Conservation (phyloP, 1,140 invertebrate species). For the Myzus persicae region DNA sequence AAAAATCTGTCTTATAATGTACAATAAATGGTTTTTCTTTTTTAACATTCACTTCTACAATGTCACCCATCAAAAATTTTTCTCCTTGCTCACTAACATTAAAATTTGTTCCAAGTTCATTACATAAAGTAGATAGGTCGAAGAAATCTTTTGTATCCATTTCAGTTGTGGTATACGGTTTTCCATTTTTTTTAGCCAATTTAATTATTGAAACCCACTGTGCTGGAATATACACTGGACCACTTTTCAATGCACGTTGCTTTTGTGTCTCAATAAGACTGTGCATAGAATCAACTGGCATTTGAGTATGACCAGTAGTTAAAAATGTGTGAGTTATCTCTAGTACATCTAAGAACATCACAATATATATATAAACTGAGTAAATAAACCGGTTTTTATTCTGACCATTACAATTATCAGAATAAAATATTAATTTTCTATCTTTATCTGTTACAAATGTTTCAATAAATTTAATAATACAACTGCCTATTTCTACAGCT, state of each 20-base stretch:
- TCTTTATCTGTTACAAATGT: constrained; percentile 10
- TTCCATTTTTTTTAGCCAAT: neutral
- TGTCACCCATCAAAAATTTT: neutral
- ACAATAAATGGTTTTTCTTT: neutral
- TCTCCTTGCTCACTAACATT: neutral
- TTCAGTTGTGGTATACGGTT: neutral
- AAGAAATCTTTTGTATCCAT: constrained; percentile 8
- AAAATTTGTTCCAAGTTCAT: neutral
- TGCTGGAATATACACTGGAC: too few species aligned
- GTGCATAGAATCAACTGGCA: too few species aligned
- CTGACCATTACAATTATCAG: constrained; percentile 22
- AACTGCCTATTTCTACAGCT: constrained; percentile 16
- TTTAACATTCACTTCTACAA: neutral
- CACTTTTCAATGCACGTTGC: too few species aligned
- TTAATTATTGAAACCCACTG: neutral
- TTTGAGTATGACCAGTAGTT: too few species aligned
- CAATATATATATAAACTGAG: neutral
- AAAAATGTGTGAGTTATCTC: neutral
- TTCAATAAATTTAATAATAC: constrained; percentile 7
- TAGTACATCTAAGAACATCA: neutral
- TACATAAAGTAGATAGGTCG: neutral
- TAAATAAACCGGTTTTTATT: constrained; percentile 23
- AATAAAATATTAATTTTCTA: constrained; percentile 20
- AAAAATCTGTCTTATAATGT: constrained; percentile 1
- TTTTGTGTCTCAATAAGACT: too few species aligned